Base-by-base conservation (phyloP, 2,888 invertebrate genomes). In the Watsonalla cultraria region DNA sequence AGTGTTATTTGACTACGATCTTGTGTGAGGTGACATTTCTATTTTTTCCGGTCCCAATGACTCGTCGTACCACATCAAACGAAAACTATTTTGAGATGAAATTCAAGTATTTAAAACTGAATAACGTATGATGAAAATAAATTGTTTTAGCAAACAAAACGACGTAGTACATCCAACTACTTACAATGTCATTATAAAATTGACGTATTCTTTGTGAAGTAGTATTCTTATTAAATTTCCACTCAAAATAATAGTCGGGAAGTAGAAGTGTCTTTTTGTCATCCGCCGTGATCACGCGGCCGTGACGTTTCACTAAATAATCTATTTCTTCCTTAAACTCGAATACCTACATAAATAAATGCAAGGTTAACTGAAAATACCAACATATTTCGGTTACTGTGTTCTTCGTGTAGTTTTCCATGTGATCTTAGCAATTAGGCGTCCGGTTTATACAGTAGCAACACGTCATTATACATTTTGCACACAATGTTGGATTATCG, bases 201-300 rank as follows among this genome's bases (percentile, higher is more conserved):
- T 54, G 57, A 56, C 64, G 62, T 74, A 78, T 72, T 74, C 71
- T 56, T 54, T 55, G 66, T 24, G 24, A 24, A 24, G 24, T 24
- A 24, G 24, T 24, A 24, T 24, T 24, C 24, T 24, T 24, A 24
- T 74, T 74, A 74, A 78, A 77, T 75, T 69, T 72, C 62, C 68
- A 72, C 72, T 77, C 72, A 75, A 78, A 77, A 76, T 76, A 73
- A 76, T 64, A 73, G 68, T 71, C 68, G 66, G 58, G 59, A 68
- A 69, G 69, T 68, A 66, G 70, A 70, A 75, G n/a, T 64, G 66
- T 70, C 73, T 74, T 70, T 72, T 79, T 74, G 71, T 68, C 70
- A 66, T 64, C 65, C 56, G 15, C 48, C 52, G 64, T 49, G 61
- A 35, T 70, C 68, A 75, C 67, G 75, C 68, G 54, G 65, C 53